Evolutionary conservation across 2,797 vertebrate genomes (phyloP), one percentile per base, ranked within the genome.

Genomic region (Astyanax mexicanus): DNA sequence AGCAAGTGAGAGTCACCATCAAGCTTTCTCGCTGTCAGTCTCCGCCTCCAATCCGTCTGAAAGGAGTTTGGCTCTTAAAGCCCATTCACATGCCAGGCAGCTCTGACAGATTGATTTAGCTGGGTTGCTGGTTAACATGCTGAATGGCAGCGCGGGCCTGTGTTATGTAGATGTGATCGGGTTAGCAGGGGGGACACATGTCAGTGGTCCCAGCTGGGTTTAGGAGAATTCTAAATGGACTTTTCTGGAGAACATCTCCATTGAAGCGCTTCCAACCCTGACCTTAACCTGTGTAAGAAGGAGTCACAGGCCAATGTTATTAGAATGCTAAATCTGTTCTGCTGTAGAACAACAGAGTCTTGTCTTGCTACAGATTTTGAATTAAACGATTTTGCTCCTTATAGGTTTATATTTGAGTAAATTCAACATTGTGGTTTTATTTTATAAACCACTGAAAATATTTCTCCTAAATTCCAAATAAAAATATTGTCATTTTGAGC

Each of bases 131-230:
- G 91, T 95, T 95, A 94, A 94, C 89, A 93, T 89, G 88, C 84
- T 88, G 88, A 94, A 94, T 88, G 87, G 89, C 77, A 62, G 66
- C 3, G 80, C 64, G 73, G 84, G 55, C 90, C 88, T 92, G 89
- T 93, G 92, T 91, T 90, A 95, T 94, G 93, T 85, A 95, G 92
- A 94, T 95, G 77, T 79, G 84, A 88, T 89, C 86, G 88, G 95
- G 91, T 95, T 94, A 94, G 89, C 85, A 71, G 87, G 89, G 92
- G 92, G 92, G 37, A 79, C 93, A 92, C 88, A 90, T 86, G 69
- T 89, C 90, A 90, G 81, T 44, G 75, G 57, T 86, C 89, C 10
- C 49, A 84, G 87, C 89, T 88, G 88, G 85, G n/a, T 51, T 55
- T 6, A 11, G 1, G 19, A 29, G 37, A 27, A 47, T 23, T 62